Conservation (phyloP, 2,888 invertebrate genomes). For the Troides aeacus region DNA sequence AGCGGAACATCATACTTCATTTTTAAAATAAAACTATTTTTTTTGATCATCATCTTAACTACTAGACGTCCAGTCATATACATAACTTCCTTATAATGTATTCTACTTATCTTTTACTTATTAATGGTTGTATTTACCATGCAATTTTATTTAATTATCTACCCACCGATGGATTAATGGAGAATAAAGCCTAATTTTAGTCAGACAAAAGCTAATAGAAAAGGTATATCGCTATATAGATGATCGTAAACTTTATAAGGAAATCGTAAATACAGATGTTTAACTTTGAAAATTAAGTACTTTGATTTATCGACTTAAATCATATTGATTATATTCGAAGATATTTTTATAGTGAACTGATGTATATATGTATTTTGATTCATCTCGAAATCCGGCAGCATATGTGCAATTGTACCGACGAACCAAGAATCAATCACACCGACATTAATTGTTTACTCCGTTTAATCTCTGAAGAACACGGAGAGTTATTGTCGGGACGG, state of each 20-base stretch:
- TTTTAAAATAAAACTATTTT: no score
- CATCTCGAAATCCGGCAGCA: conserved; percentile 29
- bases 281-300: conserved; percentile 6
- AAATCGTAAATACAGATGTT: neutral
- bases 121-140: neutral
- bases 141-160: neutral
- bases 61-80: no score
- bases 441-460: conserved; percentile 65
- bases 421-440: conserved; percentile 58
- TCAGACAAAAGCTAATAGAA: no score
- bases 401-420: conserved; percentile 36
- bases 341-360: conserved; percentile 14
- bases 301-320: conserved; percentile 17
- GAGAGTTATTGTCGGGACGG: conserved; percentile 47
- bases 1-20: neutral
- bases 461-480: conserved; percentile 62
- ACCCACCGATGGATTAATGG: no score
- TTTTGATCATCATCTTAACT: no score
- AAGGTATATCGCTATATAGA: no score
- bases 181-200: no score
- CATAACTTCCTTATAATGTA: no score
- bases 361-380: conserved; percentile 8
- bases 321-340: conserved; percentile 7
- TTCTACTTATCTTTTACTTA: neutral
- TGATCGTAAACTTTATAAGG: neutral